Evolutionary conservation across 2,113 vertebrate species (phyloP), one percentile per base, ranked within the genome.

Genomic region (Merops nubicus): DNA sequence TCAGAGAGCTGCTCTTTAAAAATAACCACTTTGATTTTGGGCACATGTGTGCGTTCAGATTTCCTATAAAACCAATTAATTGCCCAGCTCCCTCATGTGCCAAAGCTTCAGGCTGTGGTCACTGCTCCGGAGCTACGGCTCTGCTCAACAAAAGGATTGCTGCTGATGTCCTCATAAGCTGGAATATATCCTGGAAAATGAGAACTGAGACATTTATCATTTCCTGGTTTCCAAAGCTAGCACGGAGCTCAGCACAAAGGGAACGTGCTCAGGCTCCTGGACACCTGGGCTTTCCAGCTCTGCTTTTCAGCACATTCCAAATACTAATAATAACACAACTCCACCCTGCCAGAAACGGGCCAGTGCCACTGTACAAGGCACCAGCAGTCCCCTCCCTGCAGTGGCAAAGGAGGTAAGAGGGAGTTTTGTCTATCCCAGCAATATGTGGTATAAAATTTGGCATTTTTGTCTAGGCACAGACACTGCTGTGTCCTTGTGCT

Each of bases 301-400:
- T 43, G 74, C 12, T 26, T 38, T 53, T 26, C 84, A 69, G 57
- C 74, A 17, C 0, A 18, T 59, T 67, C 62, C 70, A 51, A 63
- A n/a, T 28, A 51, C 59, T 28, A 11, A 29, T 16, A 82, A 82
- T 5, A 73, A 8, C 0, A 6, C 11, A 5, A 48, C 69, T 7
- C 11, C 11, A 26, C 13, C 26, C 56, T 20, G 56, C 11, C 57
- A 53, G 57, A 50, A 51, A 51, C 1, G 40, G 17, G 63, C n/a
- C 47, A 20, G 59, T 2, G 4, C 31, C 21, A 3, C 54, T 4
- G 48, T 51, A 28, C 3, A 0, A 19, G 47, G 47, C 21, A 7
- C 33, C 2, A 34, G 48, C 56, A n/a, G 42, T 16, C n/a, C 2
- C 18, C 53, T 33, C 72, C 51, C 64, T 9, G 34, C 64, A 47